Evolutionary conservation across 1,140 invertebrate species (phyloP), one percentile per base, ranked within the genome.

Genomic region (Caerostris extrusa): DNA sequence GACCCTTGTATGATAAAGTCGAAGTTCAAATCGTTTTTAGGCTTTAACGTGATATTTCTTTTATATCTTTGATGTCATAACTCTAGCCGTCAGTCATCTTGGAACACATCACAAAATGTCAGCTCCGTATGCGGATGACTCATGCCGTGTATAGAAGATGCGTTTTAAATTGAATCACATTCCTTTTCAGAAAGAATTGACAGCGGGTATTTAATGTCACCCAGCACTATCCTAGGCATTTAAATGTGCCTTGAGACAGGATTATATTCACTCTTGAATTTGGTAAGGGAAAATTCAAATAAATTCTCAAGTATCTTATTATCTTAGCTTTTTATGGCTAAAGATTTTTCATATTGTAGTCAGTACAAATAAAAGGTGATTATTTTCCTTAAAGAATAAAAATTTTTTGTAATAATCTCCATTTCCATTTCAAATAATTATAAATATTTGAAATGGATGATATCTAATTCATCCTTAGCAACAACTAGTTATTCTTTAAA

Each of bases 11-110:
- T 82, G 90, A 92, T 92, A 92, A 92, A 92, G 90, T 92, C 81
- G 81, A 85, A 81, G 90, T 64, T 92, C 57, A 92, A 85, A 92
- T 92, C 90, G 77, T 64, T 92, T 82, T 60, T 55, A 60, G 81
- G 81, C 69, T 53, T 19, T 60, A 85, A 56, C 77, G 77, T 57
- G n/a, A 83, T 92, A 83, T 85, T 92, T 92, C 81, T 83, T 85
- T 69, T 83, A 61, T 92, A 83, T 92, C 58, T 92, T 60, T 83
- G 50, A 19, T 85, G 90, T 92, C 90, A 92, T 55, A 81, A 90
- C 89, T 81, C 58, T 12, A 60, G 57, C 71, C 89, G 69, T 90
- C 57, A 58, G 89, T 82, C 89, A 81, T 19, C 81, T 90, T 34
- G 8, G 7, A 56, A 19, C 7, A 71, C 89, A 90, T 83, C 77